Evolutionary conservation across 2,113 vertebrate genomes (phyloP).

Genomic region (Eulacestoma nigropectus): DNA sequence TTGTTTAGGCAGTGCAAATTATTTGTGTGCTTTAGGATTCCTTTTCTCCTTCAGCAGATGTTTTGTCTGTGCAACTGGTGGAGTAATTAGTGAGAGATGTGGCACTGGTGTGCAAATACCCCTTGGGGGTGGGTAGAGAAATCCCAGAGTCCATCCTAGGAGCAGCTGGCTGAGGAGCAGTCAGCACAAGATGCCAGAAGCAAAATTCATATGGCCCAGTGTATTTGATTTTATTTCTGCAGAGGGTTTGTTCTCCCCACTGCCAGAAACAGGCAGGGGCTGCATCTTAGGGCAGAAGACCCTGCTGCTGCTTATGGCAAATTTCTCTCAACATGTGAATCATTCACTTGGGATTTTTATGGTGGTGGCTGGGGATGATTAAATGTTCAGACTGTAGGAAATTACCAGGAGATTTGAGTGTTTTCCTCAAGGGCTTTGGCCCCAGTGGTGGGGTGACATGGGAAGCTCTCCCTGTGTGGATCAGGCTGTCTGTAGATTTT

Average conservation of each 20-base stretch:
- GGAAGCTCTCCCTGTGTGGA: background rate
- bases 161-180: constrained; percentile 7
- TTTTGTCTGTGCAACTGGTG: constrained; percentile 60
- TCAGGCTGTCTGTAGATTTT: background rate
- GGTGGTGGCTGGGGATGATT: constrained; percentile 59
- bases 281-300: background rate
- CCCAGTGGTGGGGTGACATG: background rate
- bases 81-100: constrained; percentile 32
- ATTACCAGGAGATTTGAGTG: constrained; percentile 65
- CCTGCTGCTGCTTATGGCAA: background rate
- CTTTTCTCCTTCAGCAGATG: constrained; percentile 57
- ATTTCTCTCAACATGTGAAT: constrained; percentile 48
- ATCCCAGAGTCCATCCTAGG: background rate
- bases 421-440: constrained; percentile 34
- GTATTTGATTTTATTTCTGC: constrained; percentile 28
- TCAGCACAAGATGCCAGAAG: constrained; percentile 28
- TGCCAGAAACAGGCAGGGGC: background rate
- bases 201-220: background rate
- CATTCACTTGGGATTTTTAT: constrained; percentile 37
- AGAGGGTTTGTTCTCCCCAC: background rate
- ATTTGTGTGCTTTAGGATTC: constrained; percentile 65
- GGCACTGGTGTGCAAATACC: background rate
- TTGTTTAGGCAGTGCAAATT: constrained; percentile 61
- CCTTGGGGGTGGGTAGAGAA: background rate
- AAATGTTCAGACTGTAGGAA: constrained; percentile 70